These are phyloP conservation scores for Paguma larvata DNA, from an alignment of 2,797 vertebrate species.

Conservation along the genomic window DNA sequence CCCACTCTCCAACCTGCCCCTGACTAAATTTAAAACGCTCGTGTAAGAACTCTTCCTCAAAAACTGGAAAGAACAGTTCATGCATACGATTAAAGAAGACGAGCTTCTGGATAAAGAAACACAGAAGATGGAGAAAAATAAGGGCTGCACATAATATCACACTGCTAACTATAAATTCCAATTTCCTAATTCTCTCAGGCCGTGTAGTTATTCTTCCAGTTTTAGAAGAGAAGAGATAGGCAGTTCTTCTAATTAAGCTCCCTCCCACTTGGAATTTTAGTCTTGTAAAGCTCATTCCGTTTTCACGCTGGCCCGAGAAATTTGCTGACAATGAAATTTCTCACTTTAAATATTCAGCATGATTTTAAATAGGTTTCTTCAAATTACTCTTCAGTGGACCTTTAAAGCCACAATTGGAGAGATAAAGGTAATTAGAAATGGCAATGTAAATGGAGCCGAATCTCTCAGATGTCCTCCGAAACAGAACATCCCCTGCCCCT, in stretches of 20 bases:
- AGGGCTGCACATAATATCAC: background rate
- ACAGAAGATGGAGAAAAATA: constrained; percentile 11
- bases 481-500: constrained; percentile 27
- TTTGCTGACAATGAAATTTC: constrained; percentile 77
- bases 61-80: constrained; percentile 23
- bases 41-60: background rate
- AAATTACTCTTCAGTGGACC: constrained; percentile 80
- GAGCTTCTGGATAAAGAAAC: constrained; percentile 53
- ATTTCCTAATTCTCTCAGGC: constrained; percentile 57
- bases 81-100: background rate
- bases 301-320: constrained; percentile 71
- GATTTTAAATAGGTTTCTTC: constrained; percentile 77
- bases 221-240: constrained; percentile 40
- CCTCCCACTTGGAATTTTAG: constrained; percentile 66
- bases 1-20: background rate
- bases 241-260: constrained; percentile 74
- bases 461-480: constrained; percentile 72
- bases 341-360: constrained; percentile 75
- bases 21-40: constrained; percentile 33
- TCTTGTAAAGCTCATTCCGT: constrained; percentile 68
- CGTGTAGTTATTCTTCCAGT: background rate
- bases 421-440: constrained; percentile 82
- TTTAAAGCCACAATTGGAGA: constrained; percentile 72
- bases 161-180: constrained; percentile 39
- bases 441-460: constrained; percentile 56